Conservation (phyloP, 2,888 invertebrate species). For the Didymodactylos carnosus region DNA sequence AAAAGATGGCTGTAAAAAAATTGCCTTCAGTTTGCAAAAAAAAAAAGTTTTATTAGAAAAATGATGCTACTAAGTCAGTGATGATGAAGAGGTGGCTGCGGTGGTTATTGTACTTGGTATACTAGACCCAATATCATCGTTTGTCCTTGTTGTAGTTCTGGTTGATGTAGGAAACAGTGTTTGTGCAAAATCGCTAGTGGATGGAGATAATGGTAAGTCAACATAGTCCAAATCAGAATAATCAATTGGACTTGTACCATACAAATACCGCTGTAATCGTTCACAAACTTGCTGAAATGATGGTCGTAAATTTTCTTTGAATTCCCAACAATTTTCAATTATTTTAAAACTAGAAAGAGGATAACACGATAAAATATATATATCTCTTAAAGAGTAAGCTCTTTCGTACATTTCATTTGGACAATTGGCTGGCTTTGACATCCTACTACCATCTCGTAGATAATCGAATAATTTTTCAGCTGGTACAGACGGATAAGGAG, state of each 20-base stretch:
- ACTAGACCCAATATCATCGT: too few relatives aligned
- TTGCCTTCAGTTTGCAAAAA: too few relatives aligned
- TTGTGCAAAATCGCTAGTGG: background rate
- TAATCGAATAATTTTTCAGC: constrained; percentile 14
- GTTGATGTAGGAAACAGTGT: too few relatives aligned
- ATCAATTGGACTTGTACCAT: background rate
- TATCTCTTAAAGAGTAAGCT: background rate
- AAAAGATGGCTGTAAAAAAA: too few relatives aligned
- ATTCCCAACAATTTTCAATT: background rate
- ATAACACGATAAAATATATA: background rate
- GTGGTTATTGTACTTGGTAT: background rate
- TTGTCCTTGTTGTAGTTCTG: too few relatives aligned
- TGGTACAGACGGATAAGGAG: constrained; percentile 12
- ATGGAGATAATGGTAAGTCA: background rate
- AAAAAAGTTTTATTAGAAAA: too few relatives aligned
- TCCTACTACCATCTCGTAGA: constrained; percentile 11
- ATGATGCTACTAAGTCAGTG: background rate
- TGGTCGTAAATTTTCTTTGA: background rate
- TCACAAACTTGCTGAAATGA: background rate
- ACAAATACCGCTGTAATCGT: background rate
- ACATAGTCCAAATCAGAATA: background rate
- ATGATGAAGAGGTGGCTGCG: background rate
- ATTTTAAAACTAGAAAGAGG: background rate
- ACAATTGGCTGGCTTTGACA: constrained; percentile 5
- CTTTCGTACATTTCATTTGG: constrained; percentile 7